These are phyloP conservation scores for Myotis daubentonii DNA, from an alignment of 2,797 vertebrate genomes.

Conservation along the genomic window DNA sequence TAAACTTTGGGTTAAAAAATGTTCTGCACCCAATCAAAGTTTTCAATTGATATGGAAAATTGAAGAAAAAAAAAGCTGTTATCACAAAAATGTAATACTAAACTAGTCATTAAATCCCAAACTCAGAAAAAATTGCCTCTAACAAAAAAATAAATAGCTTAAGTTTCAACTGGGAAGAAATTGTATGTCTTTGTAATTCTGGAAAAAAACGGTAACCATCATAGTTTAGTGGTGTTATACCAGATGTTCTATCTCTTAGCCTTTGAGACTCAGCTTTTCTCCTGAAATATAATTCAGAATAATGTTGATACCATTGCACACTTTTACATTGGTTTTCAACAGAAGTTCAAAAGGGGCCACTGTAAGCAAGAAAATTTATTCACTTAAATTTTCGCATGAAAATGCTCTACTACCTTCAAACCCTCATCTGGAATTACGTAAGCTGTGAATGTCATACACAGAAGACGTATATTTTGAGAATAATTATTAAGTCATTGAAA, in stretches of 20 bases:
- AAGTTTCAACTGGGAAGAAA: neutral
- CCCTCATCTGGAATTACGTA: neutral
- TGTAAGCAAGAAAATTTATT: neutral
- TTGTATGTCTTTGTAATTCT: neutral
- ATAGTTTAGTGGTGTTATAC: neutral
- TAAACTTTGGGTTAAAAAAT: neutral
- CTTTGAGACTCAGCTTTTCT: neutral
- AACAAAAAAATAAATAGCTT: neutral
- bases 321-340: neutral
- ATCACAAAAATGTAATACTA: neutral
- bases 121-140: neutral
- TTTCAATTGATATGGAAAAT: neutral
- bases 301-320: neutral
- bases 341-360: neutral
- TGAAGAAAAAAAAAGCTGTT: neutral
- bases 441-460: neutral
- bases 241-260: neutral
- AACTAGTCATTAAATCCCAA: neutral
- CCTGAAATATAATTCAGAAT: neutral
- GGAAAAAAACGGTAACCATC: constrained; percentile 6
- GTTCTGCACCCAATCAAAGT: neutral
- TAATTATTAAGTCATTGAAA: neutral
- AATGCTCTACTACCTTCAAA: neutral
- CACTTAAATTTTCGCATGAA: neutral
- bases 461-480: neutral